These are phyloP conservation scores for Gallinago undulata DNA, from an alignment of 2,113 vertebrate genomes.

Conservation along the genomic window DNA sequence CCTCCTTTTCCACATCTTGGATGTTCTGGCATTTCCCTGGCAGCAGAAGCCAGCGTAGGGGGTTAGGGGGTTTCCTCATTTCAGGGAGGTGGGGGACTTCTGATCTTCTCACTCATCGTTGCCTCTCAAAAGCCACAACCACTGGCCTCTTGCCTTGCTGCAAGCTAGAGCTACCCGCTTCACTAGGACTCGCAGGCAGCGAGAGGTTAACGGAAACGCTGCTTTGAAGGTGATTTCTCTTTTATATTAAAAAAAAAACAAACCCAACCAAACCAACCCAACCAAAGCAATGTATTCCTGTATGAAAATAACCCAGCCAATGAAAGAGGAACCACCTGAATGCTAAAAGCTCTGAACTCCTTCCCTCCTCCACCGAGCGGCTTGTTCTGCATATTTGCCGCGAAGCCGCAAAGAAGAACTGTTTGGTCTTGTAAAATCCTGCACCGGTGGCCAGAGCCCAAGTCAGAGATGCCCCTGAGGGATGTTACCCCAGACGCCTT, in stretches of 20 bases:
- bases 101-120: not conserved
- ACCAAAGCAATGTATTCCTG: not conserved
- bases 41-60: not conserved
- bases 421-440: conserved; percentile 27
- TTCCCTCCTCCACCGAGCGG: not conserved
- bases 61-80: not conserved
- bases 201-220: not conserved
- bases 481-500: fast-evolving
- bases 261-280: not conserved
- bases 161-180: not conserved
- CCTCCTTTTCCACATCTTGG: not conserved
- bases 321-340: not conserved
- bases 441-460: not conserved
- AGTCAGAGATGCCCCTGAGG: not conserved
- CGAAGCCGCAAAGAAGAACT: not conserved
- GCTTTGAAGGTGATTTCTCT: conserved; percentile 16
- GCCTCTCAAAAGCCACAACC: not conserved
- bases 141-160: not conserved
- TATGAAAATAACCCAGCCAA: conserved; percentile 8
- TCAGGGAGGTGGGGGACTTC: fast-evolving
- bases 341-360: not conserved
- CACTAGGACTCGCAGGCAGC: fast-evolving
- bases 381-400: not conserved
- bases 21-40: fast-evolving
- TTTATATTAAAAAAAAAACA: not conserved